Evolutionary conservation across 2,888 invertebrate genomes (phyloP), one percentile per base, ranked within the genome.

Genomic region (Oligia latruncula): DNA sequence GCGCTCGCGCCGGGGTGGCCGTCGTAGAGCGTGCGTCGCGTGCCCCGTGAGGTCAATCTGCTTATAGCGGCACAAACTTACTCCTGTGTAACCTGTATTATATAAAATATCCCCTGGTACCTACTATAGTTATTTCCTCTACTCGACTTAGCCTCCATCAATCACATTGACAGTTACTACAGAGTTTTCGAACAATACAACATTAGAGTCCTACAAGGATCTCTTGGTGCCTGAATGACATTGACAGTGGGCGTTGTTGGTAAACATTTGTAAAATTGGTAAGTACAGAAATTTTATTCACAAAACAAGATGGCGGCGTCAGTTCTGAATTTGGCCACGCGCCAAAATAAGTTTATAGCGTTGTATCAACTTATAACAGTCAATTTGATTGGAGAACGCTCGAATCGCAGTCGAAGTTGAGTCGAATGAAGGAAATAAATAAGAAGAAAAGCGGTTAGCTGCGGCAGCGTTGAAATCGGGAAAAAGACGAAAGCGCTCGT

Each of bases 31-130:
- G 82, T 74, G 83, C 81, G 82, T 74, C 85, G 82, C 86, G 86
- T 91, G 91, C 90, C 91, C 90, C 89, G 85, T 89, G 81, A 92
- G 92, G 92, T 93, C 92, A 93, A 91, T 85, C 89, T 80, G 89
- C 84, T 87, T 88, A 89, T 83, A 89, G 81, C 83, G 72, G 74
- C 60, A 68, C 66, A 74, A 78, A 78, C 43, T 58, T 82, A 49
- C 35, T n/a, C 35, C 13, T 35, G 35, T 23, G n/a, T 58, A 60
- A 11, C 23, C 23, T 9, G 11, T 58, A 58, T 58, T 58, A 58
- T 20, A 23, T 11, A 15, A 49, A 13, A 60, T n/a, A 13, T n/a
- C n/a, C 58, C n/a, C 58, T 60, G 4, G n/a, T 35, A 35, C 35
- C 35, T 60, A 60, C 43, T 17, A 35, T 35, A 77, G 23, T n/a